These are phyloP conservation scores for Chalcis sispes DNA, from an alignment of 2,888 invertebrate species.

Conservation along the genomic window DNA sequence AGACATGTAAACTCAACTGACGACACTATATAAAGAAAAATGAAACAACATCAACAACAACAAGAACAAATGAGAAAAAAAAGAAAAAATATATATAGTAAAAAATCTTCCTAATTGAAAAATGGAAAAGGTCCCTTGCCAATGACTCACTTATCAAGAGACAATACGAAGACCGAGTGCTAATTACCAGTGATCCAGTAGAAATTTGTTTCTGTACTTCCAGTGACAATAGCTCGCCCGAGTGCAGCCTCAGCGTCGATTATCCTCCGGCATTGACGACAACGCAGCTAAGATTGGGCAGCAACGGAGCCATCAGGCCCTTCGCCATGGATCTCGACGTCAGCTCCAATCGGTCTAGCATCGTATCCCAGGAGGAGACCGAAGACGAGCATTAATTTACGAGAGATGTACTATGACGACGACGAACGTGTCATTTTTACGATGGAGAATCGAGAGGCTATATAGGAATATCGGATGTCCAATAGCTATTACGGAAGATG, in stretches of 20 bases:
- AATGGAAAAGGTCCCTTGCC: constrained; percentile 57
- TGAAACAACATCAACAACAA: constrained; percentile 20
- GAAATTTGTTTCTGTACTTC: constrained; percentile 66
- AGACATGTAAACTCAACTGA: constrained; percentile 17
- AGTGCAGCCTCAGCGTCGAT: constrained; percentile 78
- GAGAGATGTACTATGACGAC: too few relatives aligned
- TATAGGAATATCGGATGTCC: too few relatives aligned
- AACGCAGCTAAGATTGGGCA: constrained; percentile 48
- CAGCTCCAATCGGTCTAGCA: constrained; percentile 79
- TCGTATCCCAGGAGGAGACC: constrained; percentile 78
- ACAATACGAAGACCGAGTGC: constrained; percentile 3
- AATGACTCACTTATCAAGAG: constrained; percentile 42
- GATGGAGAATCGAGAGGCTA: too few relatives aligned
- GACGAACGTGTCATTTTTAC: too few relatives aligned
- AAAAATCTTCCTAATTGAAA: constrained; percentile 46
- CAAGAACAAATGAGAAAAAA: constrained; percentile 9
- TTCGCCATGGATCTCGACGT: constrained; percentile 81
- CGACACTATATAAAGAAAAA: neutral
- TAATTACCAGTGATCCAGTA: constrained; percentile 56
- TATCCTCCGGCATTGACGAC: constrained; percentile 63
- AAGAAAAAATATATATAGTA: neutral
- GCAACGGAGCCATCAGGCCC: constrained; percentile 76
- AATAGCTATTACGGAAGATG: too few relatives aligned
- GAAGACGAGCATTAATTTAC: constrained; percentile 63
- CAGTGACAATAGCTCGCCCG: constrained; percentile 79